Base-by-base conservation (phyloP, 1,140 invertebrate species). In the Drosophila varians region DNA sequence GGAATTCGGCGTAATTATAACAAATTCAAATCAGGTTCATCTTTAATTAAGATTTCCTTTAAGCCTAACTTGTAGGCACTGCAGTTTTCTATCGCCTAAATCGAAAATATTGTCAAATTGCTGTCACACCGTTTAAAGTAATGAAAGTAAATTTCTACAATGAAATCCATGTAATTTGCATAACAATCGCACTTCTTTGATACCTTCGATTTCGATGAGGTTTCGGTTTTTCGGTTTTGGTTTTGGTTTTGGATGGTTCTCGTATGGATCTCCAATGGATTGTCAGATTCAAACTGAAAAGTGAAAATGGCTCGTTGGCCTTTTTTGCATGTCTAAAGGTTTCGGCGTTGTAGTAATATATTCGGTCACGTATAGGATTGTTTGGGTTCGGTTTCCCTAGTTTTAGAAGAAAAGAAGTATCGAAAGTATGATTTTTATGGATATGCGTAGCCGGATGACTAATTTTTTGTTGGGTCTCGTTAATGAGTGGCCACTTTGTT, bases 91-190 rank as follows among this genome's bases (percentile, higher is more conserved):
- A 60, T 65, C 18, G 11, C 60, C 66, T 34, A 55, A 74, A 66
- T 34, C 40, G 25, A 38, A 64, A 31, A 28, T 31, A 55, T 23
- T 28, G 34, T 42, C 56, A 9, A 38, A 14, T 34, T 40, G 34
- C 21, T 43, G 18, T 16, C 42, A 25, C n/a, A 28, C 82, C 80
- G 42, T 70, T 77, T 58, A 74, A 72, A 56, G 80, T 70, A 86
- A 86, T 70, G 77, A 86, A 86, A 86, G 80, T 86, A 82, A 64
- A 87, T 87, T 54, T 87, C 77, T 82, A 62, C 14, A 80, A 86
- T 87, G 77, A 80, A 87, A 86, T 58, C 60, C 53, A 54, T 73
- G 25, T 23, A 34, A 78, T 84, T 86, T 86, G 72, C 80, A 84
- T 84, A 74, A 76, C 61, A 76, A 69, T 72, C 43, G 45, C 65